Percentiles rank a stretch among this genome's conserved stretches.
phyloP scores from a whole-genome alignment of 2,113 vertebrate genomes.

The Collichthys lucidus region DNA sequence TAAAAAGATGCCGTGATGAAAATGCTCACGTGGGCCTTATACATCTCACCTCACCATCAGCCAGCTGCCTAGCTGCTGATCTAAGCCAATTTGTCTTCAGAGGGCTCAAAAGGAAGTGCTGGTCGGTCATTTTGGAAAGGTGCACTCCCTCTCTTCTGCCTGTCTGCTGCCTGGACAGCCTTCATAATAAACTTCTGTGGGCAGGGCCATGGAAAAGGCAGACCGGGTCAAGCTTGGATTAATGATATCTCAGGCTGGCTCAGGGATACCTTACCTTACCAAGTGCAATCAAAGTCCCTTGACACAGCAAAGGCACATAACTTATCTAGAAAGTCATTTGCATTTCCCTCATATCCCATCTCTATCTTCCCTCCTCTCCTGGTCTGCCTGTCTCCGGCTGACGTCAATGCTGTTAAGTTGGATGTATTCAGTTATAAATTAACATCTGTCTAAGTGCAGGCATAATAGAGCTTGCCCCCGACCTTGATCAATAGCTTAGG shows the following conservation, averaged over 20 bases:
- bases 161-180: slow-evolving; percentile 37
- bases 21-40: slow-evolving; percentile 58
- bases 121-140: slow-evolving; percentile 57
- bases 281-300: slow-evolving; percentile 56
- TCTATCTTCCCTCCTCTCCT: slow-evolving; percentile 18
- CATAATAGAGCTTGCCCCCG: slow-evolving; percentile 56
- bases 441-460: slow-evolving; percentile 67
- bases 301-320: slow-evolving; percentile 63
- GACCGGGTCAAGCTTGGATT: slow-evolving; percentile 70
- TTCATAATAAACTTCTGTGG: slow-evolving; percentile 65
- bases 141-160: slow-evolving; percentile 42
- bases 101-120: slow-evolving; percentile 67
- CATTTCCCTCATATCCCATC: slow-evolving; percentile 56
- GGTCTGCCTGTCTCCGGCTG: slow-evolving; percentile 17
- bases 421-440: slow-evolving; percentile 60
- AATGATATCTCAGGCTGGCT: slow-evolving; percentile 66
- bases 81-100: slow-evolving; percentile 72
- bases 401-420: slow-evolving; percentile 53
- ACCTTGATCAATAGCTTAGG: slow-evolving; percentile 67
- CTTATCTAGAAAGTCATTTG: slow-evolving; percentile 71
- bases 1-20: slow-evolving; percentile 61
- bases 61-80: slow-evolving; percentile 73
- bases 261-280: slow-evolving; percentile 59
- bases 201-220: slow-evolving; percentile 37
- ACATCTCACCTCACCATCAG: slow-evolving; percentile 72